These are phyloP conservation scores for Gulo gulo DNA, from an alignment of 2,113 vertebrate genomes.

Conservation along the genomic window DNA sequence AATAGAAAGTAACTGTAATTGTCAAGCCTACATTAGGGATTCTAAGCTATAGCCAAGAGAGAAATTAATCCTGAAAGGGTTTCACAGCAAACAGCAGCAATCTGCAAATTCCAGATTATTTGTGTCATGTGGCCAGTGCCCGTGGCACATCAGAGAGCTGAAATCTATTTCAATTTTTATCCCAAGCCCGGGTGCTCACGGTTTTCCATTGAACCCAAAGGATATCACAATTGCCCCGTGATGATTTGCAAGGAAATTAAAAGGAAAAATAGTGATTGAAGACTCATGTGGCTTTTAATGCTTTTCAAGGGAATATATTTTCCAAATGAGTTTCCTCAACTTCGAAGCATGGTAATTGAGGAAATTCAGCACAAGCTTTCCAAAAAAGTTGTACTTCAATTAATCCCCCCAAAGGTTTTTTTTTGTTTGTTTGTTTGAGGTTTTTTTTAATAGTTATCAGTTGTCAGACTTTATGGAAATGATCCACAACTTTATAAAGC, in stretches of 20 bases:
- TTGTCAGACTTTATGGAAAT: slow-evolving; percentile 27
- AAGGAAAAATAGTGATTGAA: slow-evolving; percentile 16
- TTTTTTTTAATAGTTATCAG: not conserved
- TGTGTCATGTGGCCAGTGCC: not conserved
- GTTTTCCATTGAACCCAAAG: slow-evolving; percentile 18
- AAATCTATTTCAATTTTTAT: slow-evolving; percentile 24
- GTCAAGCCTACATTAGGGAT: not conserved
- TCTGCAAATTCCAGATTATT: slow-evolving; percentile 53
- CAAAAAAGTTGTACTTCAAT: not conserved
- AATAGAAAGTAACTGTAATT: slow-evolving; percentile 31
- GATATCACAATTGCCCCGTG: not conserved
- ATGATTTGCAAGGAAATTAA: slow-evolving; percentile 56
- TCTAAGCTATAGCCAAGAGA: slow-evolving; percentile 19
- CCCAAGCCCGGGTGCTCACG: not conserved
- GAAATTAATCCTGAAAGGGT: slow-evolving; percentile 69
- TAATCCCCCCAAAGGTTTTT: not conserved
- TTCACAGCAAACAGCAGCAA: slow-evolving; percentile 46
- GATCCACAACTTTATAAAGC: accelerated
- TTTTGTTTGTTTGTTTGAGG: not conserved
- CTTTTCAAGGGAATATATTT: slow-evolving; percentile 1
- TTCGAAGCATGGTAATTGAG: not conserved
- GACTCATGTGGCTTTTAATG: not conserved
- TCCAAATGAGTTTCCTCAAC: not conserved
- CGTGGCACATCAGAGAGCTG: not conserved
- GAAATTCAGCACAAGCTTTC: not conserved